These are phyloP conservation scores for Trogon surrucura DNA, from an alignment of 2,113 vertebrate species.

Conservation along the genomic window DNA sequence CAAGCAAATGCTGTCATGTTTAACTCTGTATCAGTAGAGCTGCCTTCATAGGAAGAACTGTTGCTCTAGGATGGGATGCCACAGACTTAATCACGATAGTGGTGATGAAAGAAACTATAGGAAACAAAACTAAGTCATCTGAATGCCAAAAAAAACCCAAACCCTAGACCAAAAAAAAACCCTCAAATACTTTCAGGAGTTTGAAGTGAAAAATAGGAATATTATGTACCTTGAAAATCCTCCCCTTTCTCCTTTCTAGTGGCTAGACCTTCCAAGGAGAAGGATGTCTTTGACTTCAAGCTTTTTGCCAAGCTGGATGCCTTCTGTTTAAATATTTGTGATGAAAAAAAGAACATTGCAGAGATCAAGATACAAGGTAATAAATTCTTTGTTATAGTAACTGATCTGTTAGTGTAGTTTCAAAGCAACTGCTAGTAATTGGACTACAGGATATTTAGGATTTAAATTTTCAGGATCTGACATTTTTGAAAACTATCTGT, in stretches of 20 bases:
- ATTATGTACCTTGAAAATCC: not conserved
- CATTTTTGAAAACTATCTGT: not conserved
- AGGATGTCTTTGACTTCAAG: slow-evolving; percentile 84
- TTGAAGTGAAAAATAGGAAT: not conserved
- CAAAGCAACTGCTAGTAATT: not conserved
- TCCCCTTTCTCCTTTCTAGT: slow-evolving; percentile 57
- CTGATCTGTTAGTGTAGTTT: not conserved
- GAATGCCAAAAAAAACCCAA: not conserved
- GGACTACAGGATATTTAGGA: not conserved
- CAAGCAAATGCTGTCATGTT: not conserved
- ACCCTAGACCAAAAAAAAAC: not conserved
- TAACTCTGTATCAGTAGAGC: not conserved
- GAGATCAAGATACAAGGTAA: slow-evolving; percentile 94
- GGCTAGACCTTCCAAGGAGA: slow-evolving; percentile 76
- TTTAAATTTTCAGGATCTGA: not conserved
- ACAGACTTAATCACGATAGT: not conserved
- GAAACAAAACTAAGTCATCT: not conserved
- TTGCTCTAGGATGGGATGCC: not conserved
- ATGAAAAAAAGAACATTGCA: slow-evolving; percentile 87
- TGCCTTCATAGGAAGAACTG: not conserved
- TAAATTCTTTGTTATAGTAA: not conserved
- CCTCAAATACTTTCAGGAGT: not conserved
- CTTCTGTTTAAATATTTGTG: slow-evolving; percentile 87
- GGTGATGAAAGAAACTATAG: not conserved
- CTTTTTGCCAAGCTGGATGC: slow-evolving; percentile 88